Evolutionary conservation across 2,797 vertebrate species (phyloP), one percentile per base, ranked within the genome.

Genomic region (Yasuhikotakia modesta): DNA sequence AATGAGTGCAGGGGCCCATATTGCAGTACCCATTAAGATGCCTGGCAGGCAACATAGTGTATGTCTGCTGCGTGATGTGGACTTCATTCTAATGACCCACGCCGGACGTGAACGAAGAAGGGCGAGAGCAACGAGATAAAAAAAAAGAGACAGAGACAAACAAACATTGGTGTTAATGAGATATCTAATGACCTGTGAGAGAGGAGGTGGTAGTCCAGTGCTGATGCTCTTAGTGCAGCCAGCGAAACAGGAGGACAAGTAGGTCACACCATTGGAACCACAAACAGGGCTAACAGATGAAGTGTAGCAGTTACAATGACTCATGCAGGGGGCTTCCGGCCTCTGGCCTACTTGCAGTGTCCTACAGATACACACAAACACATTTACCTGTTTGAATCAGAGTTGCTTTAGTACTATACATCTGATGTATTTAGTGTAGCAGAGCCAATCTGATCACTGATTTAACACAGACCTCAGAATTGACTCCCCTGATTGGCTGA

Each of bases 201-300:
- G 43, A 72, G 39, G 76, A 0, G 86, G 70, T 0, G 64, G 4
- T 10, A 57, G 10, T 35, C 57, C 76, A 53, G 78, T 1, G 43
- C 57, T 85, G 86, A 92, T 93, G 83, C 88, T 82, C 78, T 86
- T 92, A 77, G 87, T 93, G 94, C 98, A 99, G 90, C 98, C 97
- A 21, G 97, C 97, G 1, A 98, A 97, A 91, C 98, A 99, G 89
- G 94, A 93, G 0, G 98, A 99, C 90, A 99, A 92, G 91, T 99
- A 99, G 27, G 98, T 99, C 88, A 98, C 68, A 0, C 95, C 95
- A 0, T 99, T 95, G 74, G 96, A 94, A 86, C 97, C 97, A 8
- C 97, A 99, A 79, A 99, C 97, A 0, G 97, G 97, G 83, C 96
- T 96, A 90, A 98, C 96, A 80, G 96, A 96, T 67, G 97, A 96